phyloP scores from a whole-genome alignment of 2,797 vertebrate genomes.

The Tadarida brasiliensis region DNA sequence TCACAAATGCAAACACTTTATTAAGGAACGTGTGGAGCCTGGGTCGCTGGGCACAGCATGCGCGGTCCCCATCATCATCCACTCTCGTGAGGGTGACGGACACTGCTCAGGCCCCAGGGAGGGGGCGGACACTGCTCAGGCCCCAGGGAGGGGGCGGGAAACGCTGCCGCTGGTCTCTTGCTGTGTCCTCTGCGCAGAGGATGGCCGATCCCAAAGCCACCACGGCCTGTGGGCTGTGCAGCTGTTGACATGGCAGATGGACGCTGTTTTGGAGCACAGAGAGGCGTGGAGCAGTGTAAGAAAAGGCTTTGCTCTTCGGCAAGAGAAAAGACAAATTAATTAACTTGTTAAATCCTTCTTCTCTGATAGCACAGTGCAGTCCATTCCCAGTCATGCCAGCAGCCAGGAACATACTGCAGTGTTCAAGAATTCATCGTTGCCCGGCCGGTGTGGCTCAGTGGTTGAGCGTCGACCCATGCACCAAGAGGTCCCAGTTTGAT shows the following conservation, averaged over 20 bases:
- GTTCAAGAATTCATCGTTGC: too few relatives aligned
- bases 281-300: background rate
- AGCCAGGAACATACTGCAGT: too few relatives aligned
- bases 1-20: background rate
- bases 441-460: too few relatives aligned
- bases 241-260: background rate
- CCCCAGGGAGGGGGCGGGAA: background rate
- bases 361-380: background rate
- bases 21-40: background rate
- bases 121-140: background rate
- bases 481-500: too few relatives aligned
- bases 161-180: fast-evolving
- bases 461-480: too few relatives aligned
- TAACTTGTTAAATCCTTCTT: background rate
- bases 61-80: background rate
- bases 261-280: fast-evolving
- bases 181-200: background rate
- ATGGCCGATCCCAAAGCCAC: background rate
- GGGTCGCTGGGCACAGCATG: fast-evolving
- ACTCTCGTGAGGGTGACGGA: background rate
- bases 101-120: background rate
- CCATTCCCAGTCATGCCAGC: background rate
- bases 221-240: fast-evolving
- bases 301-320: background rate
- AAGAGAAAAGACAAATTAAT: background rate